phyloP scores from a whole-genome alignment of 1,140 invertebrate species.

The Dysdera silvatica region DNA sequence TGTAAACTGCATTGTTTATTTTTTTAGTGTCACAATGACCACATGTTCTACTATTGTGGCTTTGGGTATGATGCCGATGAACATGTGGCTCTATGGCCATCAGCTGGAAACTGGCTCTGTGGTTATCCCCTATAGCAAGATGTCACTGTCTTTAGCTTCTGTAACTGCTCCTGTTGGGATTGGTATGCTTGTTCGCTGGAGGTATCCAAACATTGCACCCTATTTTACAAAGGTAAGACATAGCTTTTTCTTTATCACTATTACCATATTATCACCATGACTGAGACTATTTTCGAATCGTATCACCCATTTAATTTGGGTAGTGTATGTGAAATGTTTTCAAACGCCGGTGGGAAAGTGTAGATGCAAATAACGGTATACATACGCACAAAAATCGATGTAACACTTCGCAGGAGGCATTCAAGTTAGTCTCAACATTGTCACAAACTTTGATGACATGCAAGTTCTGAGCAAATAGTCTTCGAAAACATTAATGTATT shows the following conservation, averaged over 20 bases:
- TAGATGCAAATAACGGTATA: too few species aligned
- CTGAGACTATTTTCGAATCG: not conserved
- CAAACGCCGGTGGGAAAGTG: too few species aligned
- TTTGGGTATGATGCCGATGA: slow-evolving; percentile 40
- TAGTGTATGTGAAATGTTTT: too few species aligned
- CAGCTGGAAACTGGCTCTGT: slow-evolving; percentile 34
- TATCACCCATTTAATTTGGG: too few species aligned
- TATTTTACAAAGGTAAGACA: slow-evolving; percentile 36
- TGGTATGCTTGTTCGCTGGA: slow-evolving; percentile 40
- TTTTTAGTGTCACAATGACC: slow-evolving; percentile 42
- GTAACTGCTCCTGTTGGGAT: slow-evolving; percentile 37
- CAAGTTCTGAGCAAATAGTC: too few species aligned
- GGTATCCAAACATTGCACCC: slow-evolving; percentile 37
- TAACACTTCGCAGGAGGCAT: too few species aligned
- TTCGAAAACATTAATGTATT: too few species aligned
- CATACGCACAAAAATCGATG: too few species aligned
- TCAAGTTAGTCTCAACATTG: too few species aligned
- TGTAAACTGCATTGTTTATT: too few species aligned
- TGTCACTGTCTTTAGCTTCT: slow-evolving; percentile 38
- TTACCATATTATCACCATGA: not conserved
- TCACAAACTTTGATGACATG: too few species aligned
- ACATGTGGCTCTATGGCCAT: slow-evolving; percentile 40
- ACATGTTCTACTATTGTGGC: slow-evolving; percentile 38
- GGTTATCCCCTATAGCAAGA: slow-evolving; percentile 39
- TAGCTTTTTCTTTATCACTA: not conserved